Evolutionary conservation across 2,113 vertebrate genomes (phyloP), one percentile per base, ranked within the genome.

Genomic region (Prolemur simus): DNA sequence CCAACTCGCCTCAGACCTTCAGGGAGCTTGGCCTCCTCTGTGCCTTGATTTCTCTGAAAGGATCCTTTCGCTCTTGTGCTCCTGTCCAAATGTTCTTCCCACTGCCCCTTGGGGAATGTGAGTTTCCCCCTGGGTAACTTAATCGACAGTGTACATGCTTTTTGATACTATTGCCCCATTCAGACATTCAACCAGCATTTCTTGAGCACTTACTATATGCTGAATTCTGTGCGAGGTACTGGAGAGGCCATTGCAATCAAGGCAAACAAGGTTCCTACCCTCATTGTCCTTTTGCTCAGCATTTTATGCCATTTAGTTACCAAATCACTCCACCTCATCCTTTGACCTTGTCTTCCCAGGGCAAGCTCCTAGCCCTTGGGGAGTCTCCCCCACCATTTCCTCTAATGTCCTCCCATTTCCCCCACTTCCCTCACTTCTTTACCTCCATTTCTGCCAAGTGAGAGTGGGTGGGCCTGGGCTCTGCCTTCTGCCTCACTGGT

Each of bases 11-110:
- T 37, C 2, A 25, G 64, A 71, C 21, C 60, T 89, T 60, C 39
- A 2, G 52, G 77, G 56, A 85, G 78, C 64, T 29, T 18, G 5
- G 83, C 47, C 10, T 87, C 39, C 32, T 66, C 64, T 17, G 76
- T 63, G 71, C 94, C 92, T 96, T 77, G 3, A 45, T 94, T 95
- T 96, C 96, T 88, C 80, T 69, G 29, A n/a, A 60, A 45, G 64
- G 63, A 47, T 20, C 45, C 58, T 60, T 84, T 89, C 15, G 8
- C 21, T n/a, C 39, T 29, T 29, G n/a, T 5, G 42, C 42, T 78
- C 32, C 66, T 80, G 21, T 45, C 8, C 56, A 37, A 37, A 29
- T 56, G 77, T 47, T 37, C 42, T 73, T 39, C 21, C 58, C 45
- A 52, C 58, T 81, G 34, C 58, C 56, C n/a, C 49, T 56, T 45